Percentiles rank a stretch among this genome's conserved stretches.
Evolutionary conservation across 2,113 vertebrate species (phyloP).

Genomic region (Crotalus helleri): DNA sequence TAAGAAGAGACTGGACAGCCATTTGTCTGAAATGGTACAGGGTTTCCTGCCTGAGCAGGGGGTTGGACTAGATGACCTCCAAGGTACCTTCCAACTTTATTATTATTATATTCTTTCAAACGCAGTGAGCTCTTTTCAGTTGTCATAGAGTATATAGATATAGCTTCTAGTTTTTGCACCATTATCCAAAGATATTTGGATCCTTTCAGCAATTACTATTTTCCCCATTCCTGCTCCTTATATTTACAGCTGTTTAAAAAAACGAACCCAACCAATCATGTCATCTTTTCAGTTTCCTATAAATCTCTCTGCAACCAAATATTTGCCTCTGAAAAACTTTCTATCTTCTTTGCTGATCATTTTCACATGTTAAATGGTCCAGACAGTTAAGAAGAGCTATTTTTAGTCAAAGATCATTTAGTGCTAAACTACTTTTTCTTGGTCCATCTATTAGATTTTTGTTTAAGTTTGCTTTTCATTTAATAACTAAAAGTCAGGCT

Average conservation of each 20-base stretch:
- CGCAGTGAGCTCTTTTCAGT: neutral
- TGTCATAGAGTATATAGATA: neutral
- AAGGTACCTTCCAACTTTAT: no score
- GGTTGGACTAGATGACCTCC: no score
- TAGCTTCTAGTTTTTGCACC: neutral
- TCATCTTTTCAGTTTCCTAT: neutral
- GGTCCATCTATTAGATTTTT: neutral
- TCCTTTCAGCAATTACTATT: neutral
- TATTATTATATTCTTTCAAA: neutral
- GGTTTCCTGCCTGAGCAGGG: no score
- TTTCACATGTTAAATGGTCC: neutral
- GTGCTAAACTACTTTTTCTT: neutral
- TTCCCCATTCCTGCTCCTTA: neutral
- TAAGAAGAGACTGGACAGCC: no score
- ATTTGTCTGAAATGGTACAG: no score
- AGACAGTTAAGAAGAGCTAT: neutral
- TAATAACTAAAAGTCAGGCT: neutral
- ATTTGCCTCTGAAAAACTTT: neutral
- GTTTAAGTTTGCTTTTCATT: neutral
- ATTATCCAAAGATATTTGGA: neutral
- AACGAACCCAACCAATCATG: neutral
- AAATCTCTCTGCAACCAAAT: neutral
- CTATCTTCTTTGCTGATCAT: neutral
- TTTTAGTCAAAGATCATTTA: neutral
- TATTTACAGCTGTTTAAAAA: neutral